phyloP scores from a whole-genome alignment of 2,113 vertebrate genomes.

The Zosterops pallidus region DNA sequence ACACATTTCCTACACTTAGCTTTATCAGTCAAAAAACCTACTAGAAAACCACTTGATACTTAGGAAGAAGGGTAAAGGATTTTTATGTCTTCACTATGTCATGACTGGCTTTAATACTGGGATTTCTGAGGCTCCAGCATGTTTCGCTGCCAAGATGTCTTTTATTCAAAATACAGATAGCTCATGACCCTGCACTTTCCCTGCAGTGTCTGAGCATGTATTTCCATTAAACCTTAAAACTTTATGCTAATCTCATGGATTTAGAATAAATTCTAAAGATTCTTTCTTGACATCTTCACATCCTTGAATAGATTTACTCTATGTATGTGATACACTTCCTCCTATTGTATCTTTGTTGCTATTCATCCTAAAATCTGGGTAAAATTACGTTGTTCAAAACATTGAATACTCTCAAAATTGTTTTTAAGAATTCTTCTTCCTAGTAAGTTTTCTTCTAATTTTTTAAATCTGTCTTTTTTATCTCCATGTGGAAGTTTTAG shows the following conservation, averaged over 20 bases:
- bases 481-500: background rate
- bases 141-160: background rate
- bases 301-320: background rate
- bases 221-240: background rate
- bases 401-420: background rate
- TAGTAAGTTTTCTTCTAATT: rapidly evolving
- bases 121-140: background rate
- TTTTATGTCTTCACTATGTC: background rate
- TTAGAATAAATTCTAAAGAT: background rate
- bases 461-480: background rate
- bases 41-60: background rate
- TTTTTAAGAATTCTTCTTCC: background rate
- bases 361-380: background rate
- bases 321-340: background rate
- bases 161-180: background rate
- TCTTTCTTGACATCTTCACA: background rate
- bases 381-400: background rate
- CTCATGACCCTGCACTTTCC: background rate
- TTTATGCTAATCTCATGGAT: background rate
- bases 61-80: background rate
- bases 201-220: background rate
- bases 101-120: background rate
- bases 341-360: background rate
- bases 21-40: background rate
- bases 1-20: background rate